Conservation (phyloP, 2,113 vertebrate species). For the Podarcis raffonei region DNA sequence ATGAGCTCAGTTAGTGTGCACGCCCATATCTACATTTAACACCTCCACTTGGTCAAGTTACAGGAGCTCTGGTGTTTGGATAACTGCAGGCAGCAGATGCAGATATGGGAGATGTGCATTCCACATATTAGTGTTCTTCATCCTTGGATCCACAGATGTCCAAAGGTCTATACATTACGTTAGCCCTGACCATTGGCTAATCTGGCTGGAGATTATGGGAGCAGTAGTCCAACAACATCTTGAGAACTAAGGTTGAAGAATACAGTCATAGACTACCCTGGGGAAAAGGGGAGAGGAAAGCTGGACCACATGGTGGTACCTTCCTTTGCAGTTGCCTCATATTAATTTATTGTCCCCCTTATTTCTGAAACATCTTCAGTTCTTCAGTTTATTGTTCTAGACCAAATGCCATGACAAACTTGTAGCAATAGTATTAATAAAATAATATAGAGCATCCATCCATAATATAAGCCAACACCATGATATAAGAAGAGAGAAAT, state of each 20-base stretch:
- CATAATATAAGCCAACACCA: no score
- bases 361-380: background rate
- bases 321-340: background rate
- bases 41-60: background rate
- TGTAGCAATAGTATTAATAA: no score
- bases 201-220: no score
- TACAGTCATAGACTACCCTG: background rate
- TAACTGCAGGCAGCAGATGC: no score
- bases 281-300: slow-evolving; percentile 26
- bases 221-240: no score
- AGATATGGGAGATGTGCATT: background rate
- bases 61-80: background rate
- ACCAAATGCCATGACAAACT: no score
- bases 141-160: no score
- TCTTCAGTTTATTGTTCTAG: no score
- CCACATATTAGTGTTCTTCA: background rate
- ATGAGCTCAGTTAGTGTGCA: background rate
- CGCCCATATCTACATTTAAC: background rate
- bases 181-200: no score
- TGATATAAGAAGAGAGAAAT: no score
- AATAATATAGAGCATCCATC: no score
- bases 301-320: slow-evolving; percentile 44
- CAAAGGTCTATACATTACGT: no score
- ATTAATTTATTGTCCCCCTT: background rate
- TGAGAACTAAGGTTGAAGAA: background rate